phyloP scores from a whole-genome alignment of 2,888 invertebrate genomes.

The Gymnoscelis rufifasciata region DNA sequence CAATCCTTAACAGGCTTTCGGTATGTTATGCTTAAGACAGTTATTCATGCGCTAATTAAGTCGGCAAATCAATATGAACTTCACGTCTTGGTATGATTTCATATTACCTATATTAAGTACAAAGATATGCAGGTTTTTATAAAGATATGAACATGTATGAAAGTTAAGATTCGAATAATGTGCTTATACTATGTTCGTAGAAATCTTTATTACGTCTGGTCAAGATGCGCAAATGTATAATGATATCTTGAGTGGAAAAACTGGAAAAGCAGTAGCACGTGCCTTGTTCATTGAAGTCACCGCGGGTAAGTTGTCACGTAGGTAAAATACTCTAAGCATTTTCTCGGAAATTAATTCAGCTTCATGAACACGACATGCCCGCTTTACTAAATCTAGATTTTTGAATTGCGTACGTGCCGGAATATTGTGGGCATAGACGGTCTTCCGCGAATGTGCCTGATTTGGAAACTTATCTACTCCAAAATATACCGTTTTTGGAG shows the following conservation, averaged over 20 bases:
- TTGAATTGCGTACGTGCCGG: conserved; percentile 61
- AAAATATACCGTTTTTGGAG: conserved; percentile 24
- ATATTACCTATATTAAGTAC: too few relatives aligned
- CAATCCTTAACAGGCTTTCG: conserved; percentile 47
- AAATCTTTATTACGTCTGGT: conserved; percentile 35
- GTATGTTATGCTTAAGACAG: conserved; percentile 42
- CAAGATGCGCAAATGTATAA: conserved; percentile 31
- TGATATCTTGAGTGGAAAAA: conserved; percentile 41
- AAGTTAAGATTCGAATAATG: conserved; percentile 1
- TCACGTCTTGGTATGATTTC: conserved; percentile 53
- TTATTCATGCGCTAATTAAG: conserved; percentile 51
- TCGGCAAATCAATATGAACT: conserved; percentile 46
- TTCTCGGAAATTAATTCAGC: conserved; percentile 61
- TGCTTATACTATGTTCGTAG: conserved; percentile 27
- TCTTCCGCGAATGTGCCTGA: conserved; percentile 42
- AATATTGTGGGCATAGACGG: conserved; percentile 45
- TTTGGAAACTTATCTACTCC: conserved; percentile 35
- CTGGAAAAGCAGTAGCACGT: conserved; percentile 49
- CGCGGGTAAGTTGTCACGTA: conserved; percentile 53
- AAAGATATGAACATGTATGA: too few relatives aligned
- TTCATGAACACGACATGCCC: conserved; percentile 50
- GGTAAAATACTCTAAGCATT: conserved; percentile 39
- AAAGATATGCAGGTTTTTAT: too few relatives aligned
- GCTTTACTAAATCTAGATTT: conserved; percentile 63
- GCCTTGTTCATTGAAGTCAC: conserved; percentile 55